A percentile compares a stretch with the other conserved stretches of the same genome.
phyloP scores from a whole-genome alignment of 2,113 vertebrate species.

The Nannobrachium achirus region DNA sequence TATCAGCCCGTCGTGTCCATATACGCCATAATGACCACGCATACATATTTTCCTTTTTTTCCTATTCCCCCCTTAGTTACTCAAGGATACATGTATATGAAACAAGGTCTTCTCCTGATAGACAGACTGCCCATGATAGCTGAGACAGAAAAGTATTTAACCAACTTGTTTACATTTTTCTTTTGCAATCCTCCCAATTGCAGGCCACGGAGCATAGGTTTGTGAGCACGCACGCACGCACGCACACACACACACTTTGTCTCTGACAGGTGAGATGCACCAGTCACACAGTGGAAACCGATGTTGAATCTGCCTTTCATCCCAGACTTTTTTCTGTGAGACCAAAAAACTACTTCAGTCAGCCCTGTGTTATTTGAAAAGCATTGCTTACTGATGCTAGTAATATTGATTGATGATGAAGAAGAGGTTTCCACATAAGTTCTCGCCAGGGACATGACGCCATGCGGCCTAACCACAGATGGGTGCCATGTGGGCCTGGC shows the following conservation, averaged over 20 bases:
- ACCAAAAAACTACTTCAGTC: slow-evolving; percentile 27
- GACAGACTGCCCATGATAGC: too few species aligned
- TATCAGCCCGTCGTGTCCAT: too few species aligned
- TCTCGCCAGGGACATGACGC: slow-evolving; percentile 8
- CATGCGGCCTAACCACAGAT: slow-evolving; percentile 32
- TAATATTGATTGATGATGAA: slow-evolving; percentile 52
- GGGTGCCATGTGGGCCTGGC: slow-evolving; percentile 21
- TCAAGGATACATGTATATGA: too few species aligned
- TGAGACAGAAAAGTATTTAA: too few species aligned
- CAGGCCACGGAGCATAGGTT: too few species aligned
- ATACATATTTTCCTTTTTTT: too few species aligned
- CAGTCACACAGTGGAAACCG: slow-evolving; percentile 18
- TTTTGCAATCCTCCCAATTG: too few species aligned
- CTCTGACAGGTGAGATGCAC: slow-evolving; percentile 39
- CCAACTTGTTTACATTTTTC: too few species aligned
- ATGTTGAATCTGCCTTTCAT: slow-evolving; percentile 30
- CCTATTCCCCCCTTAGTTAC: too few species aligned
- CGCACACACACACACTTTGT: background rate
- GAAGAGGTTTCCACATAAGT: slow-evolving; percentile 39
- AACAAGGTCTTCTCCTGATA: too few species aligned
- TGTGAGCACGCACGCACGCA: too few species aligned
- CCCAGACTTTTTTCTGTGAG: slow-evolving; percentile 25
- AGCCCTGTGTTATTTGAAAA: slow-evolving; percentile 46
- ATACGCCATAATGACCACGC: too few species aligned
- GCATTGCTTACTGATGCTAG: slow-evolving; percentile 26